Evolutionary conservation across 2,888 invertebrate species (phyloP), one percentile per base, ranked within the genome.

Genomic region (Athalia cordata): DNA sequence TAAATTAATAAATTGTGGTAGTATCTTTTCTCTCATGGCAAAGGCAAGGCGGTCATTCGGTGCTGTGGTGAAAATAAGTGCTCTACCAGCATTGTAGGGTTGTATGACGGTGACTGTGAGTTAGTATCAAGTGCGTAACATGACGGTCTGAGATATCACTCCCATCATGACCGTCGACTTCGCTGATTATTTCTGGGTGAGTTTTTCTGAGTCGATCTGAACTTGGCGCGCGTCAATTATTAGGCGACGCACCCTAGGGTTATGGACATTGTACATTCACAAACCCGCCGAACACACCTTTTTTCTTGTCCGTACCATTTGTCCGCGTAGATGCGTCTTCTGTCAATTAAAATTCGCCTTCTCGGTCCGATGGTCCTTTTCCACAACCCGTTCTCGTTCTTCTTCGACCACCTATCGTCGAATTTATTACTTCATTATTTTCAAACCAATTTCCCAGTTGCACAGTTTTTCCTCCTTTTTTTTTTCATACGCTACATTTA

Each of bases 111-210:
- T 29, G 29, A 29, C 2, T 29, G 29, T 29, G 29, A 29, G 29
- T 29, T 29, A 29, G 29, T 29, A 29, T 29, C 29, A 2, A 29
- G 52, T 43, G 55, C 68, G 45, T 70, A 80, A 83, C 86, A 87
- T 84, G 82, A 87, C 88, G 88, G 83, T 87, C 85, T 88, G 87
- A 87, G 86, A 82, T 81, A 64, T 64, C 45, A 43, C 29, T 84
- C 84, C 85, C 89, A 90, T 85, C 88, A 93, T 93, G 92, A 92
- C 92, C 85, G 92, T 92, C 84, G 92, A 93, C 87, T 93, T 93
- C 89, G 91, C 91, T 86, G 92, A 93, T 87, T 92, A 92, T 89
- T 93, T 93, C 87, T 93, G 93, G 93, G 92, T 92, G 85, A 91
- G 91, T 89, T 13, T 29, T 29, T 29, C 2, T 29, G 29, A 29